Conservation (phyloP, 2,113 vertebrate genomes). For the Actinemys pallida region DNA sequence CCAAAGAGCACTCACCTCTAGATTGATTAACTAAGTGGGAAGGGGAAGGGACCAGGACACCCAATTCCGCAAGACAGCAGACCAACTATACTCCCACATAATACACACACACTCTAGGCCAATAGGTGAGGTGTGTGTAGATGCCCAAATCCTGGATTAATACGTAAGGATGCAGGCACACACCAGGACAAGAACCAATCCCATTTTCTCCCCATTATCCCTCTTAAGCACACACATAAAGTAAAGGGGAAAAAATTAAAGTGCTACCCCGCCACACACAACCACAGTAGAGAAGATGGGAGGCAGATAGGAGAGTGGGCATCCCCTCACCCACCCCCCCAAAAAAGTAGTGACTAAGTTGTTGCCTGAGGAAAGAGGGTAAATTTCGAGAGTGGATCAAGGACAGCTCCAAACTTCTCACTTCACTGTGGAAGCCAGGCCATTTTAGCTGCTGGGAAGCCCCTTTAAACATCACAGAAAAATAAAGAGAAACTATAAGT, state of each 20-base stretch:
- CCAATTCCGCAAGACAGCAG: not conserved
- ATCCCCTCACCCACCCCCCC: not conserved
- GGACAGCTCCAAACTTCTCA: not conserved
- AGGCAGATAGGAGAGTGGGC: accelerated
- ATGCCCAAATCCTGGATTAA: not conserved
- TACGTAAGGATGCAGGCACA: not conserved
- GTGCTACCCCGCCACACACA: not conserved
- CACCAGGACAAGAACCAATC: not conserved
- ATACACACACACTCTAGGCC: not conserved
- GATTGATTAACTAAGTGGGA: not conserved
- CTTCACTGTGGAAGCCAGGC: not conserved
- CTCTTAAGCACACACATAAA: accelerated
- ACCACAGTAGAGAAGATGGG: not conserved
- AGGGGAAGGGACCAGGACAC: not conserved
- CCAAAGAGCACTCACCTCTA: not conserved
- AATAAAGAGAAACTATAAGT: not conserved
- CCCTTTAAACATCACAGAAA: not conserved
- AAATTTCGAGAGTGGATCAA: not conserved
- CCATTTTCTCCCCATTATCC: accelerated
- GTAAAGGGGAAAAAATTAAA: not conserved
- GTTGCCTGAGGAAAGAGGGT: not conserved
- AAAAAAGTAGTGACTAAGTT: not conserved
- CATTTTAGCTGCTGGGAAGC: not conserved
- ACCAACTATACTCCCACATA: accelerated
- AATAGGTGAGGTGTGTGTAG: not conserved